phyloP scores from a whole-genome alignment of 2,113 vertebrate species.

The Phalacrocorax brasilianus region DNA sequence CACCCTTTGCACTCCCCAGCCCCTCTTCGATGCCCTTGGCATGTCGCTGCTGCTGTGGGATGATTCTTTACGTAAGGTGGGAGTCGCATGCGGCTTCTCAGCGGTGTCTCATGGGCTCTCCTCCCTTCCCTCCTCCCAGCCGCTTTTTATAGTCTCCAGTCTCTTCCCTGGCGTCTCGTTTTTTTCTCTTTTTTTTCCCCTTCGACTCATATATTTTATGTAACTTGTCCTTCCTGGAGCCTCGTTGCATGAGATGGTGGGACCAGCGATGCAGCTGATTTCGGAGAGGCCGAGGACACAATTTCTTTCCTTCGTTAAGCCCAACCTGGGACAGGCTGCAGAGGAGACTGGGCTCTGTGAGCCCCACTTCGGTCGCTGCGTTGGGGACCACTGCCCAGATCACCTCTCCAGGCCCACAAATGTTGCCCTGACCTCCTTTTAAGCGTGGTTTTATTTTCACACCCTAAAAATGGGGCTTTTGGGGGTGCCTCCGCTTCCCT shows the following conservation, averaged over 20 bases:
- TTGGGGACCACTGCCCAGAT: neutral
- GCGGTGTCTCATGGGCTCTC: neutral
- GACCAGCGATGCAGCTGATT: neutral
- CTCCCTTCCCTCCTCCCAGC: conserved; percentile 28
- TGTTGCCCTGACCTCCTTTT: fast-evolving
- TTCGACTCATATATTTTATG: conserved; percentile 9
- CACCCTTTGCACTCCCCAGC: neutral
- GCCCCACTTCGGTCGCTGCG: neutral
- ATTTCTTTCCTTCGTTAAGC: neutral
- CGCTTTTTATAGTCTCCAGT: conserved; percentile 27
- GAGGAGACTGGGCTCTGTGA: neutral
- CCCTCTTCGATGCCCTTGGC: neutral
- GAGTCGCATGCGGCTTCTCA: neutral
- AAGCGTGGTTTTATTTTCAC: neutral
- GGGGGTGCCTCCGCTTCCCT: neutral
- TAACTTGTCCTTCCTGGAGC: neutral
- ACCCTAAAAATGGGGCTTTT: neutral
- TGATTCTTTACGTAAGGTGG: conserved; percentile 31
- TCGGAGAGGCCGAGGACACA: fast-evolving
- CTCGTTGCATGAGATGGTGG: neutral
- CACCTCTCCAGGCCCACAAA: neutral
- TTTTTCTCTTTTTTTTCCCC: neutral
- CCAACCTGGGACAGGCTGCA: fast-evolving
- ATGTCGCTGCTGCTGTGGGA: neutral
- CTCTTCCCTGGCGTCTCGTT: neutral